These are phyloP conservation scores for Brachypteracias leptosomus DNA, from an alignment of 2,113 vertebrate genomes.

Conservation along the genomic window DNA sequence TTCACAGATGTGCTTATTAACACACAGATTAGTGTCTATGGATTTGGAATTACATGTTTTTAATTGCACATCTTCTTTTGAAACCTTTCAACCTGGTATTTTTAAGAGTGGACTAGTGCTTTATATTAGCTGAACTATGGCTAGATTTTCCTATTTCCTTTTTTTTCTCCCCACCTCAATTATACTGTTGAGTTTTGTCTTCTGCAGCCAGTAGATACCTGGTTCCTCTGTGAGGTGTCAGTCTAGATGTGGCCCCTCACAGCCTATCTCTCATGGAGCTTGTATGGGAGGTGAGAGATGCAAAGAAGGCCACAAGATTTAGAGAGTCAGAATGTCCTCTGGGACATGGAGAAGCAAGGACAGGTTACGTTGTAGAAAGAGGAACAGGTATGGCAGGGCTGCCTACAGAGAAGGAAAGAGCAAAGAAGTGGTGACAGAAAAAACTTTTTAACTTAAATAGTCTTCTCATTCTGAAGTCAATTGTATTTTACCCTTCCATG, in stretches of 20 bases:
- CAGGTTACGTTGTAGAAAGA: neutral
- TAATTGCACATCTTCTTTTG: neutral
- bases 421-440: neutral
- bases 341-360: neutral
- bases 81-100: neutral
- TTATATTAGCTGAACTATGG: neutral
- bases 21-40: neutral
- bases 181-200: neutral
- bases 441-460: neutral
- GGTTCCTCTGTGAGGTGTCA: neutral
- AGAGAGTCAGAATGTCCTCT: neutral
- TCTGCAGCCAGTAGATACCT: neutral
- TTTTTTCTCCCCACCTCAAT: fast-evolving
- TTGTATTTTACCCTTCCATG: neutral
- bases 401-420: neutral
- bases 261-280: neutral
- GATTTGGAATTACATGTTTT: neutral
- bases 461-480: neutral
- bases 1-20: neutral
- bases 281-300: neutral
- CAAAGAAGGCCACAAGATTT: neutral
- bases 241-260: neutral
- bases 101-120: neutral
- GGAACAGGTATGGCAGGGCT: neutral
- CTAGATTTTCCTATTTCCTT: neutral